These are phyloP conservation scores for Argyra leucocephala DNA, from an alignment of 2,888 invertebrate species.

Conservation along the genomic window DNA sequence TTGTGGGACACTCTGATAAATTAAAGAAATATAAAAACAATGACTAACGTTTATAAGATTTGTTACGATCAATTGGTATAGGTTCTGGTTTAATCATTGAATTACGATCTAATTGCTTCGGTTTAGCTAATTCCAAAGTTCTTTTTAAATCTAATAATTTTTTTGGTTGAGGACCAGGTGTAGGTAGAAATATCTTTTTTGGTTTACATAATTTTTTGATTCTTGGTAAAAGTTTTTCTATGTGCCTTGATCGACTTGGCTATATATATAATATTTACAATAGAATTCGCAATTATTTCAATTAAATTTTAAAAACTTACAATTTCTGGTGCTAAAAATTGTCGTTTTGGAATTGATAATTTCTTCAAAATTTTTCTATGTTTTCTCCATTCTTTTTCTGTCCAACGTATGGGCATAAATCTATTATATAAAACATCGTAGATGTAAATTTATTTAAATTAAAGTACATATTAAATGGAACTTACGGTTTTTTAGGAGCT, in stretches of 20 bases:
- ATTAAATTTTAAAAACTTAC: slow-evolving; percentile 23
- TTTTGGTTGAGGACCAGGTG: not conserved
- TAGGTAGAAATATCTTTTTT: not conserved
- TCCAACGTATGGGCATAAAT: slow-evolving; percentile 26
- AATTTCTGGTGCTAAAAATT: slow-evolving; percentile 21
- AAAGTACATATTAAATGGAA: not conserved
- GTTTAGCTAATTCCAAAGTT: not conserved
- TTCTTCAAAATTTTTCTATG: slow-evolving; percentile 30
- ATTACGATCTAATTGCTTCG: not conserved
- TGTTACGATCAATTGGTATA: not conserved
- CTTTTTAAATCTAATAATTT: not conserved
- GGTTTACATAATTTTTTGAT: not conserved
- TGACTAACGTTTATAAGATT: not conserved
- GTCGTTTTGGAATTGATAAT: slow-evolving; percentile 33
- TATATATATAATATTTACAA: too few relatives aligned
- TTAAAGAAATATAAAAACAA: too few relatives aligned
- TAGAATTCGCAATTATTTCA: too few relatives aligned
- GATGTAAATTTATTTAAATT: not conserved
- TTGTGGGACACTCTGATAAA: too few relatives aligned
- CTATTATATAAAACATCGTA: slow-evolving; percentile 21
- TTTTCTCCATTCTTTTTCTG: slow-evolving; percentile 29
- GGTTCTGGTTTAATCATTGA: not conserved
- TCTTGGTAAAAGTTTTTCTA: not conserved
- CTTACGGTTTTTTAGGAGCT: slow-evolving; percentile 30
- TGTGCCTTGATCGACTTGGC: too few relatives aligned